These are phyloP conservation scores for Reticulitermes speratus DNA, from an alignment of 1,140 invertebrate species.

Conservation along the genomic window DNA sequence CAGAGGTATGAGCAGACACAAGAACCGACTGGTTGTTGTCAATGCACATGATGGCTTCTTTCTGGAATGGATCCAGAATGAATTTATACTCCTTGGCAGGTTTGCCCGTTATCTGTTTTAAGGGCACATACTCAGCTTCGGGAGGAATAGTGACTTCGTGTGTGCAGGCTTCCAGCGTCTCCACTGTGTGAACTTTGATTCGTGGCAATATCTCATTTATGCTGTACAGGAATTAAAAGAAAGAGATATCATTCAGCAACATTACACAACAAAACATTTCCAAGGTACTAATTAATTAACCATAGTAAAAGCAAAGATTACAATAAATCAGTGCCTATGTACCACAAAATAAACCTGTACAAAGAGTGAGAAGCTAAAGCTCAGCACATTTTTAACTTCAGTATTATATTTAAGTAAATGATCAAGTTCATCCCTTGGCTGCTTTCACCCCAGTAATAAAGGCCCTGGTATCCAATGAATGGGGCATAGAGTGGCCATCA, in stretches of 20 bases:
- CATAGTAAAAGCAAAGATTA: neutral
- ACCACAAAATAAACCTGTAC: neutral
- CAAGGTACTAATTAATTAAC: neutral
- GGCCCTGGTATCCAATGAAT: no score
- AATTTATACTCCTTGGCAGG: slow-evolving; percentile 95
- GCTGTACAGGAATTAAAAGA: neutral
- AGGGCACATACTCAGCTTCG: slow-evolving; percentile 76
- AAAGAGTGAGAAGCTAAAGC: neutral
- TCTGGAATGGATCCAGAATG: slow-evolving; percentile 96
- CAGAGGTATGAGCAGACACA: slow-evolving; percentile 99
- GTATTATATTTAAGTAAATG: no score
- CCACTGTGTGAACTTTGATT: slow-evolving; percentile 82
- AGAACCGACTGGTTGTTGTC: slow-evolving; percentile 98
- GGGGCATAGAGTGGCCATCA: no score
- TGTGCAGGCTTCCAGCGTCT: slow-evolving; percentile 84
- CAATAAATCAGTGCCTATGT: neutral
- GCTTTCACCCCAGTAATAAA: no score
- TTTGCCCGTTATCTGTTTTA: slow-evolving; percentile 58
- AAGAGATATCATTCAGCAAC: neutral
- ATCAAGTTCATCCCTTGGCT: no score
- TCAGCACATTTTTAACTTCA: no score
- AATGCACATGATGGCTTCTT: slow-evolving; percentile 95
- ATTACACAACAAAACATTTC: neutral
- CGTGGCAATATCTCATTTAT: slow-evolving; percentile 48
- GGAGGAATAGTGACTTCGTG: slow-evolving; percentile 93